phyloP scores from a whole-genome alignment of 1,140 invertebrate genomes.

The Proctacanthus coquilletti region DNA sequence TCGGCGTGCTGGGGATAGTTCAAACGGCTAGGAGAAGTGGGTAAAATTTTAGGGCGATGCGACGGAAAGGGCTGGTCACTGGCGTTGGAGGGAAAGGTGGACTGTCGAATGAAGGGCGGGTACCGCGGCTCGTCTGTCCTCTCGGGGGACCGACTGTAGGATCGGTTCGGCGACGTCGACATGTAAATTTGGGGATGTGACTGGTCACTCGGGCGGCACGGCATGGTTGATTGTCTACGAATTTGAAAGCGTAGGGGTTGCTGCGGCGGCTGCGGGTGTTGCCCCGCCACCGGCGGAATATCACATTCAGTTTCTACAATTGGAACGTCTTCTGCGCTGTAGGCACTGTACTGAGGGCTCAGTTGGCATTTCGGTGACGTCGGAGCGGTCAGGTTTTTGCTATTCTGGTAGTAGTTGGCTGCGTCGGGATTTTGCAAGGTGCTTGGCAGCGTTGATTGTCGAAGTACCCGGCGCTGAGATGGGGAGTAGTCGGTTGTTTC shows the following conservation, averaged over 20 bases:
- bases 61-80: conserved; percentile 7
- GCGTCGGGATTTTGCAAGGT: conserved; percentile 12
- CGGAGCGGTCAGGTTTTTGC: conserved; percentile 22
- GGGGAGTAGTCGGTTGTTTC: conserved; percentile 3
- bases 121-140: conserved; percentile 16
- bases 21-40: conserved; percentile 12
- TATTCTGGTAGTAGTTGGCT: conserved; percentile 23
- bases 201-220: conserved; percentile 20
- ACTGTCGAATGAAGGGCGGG: conserved; percentile 27
- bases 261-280: conserved; percentile 11
- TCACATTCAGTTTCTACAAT: conserved; percentile 23
- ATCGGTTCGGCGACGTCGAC: conserved; percentile 27
- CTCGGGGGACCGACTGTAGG: conserved; percentile 27
- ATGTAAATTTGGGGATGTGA: conserved; percentile 16
- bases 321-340: conserved; percentile 24
- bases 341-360: conserved; percentile 25
- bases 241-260: conserved; percentile 16
- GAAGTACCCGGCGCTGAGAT: conserved; percentile 20
- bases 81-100: conserved; percentile 20
- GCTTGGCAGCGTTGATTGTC: conserved; percentile 26
- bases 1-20: neutral
- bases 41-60: conserved; percentile 23
- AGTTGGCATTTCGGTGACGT: conserved; percentile 27
- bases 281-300: conserved; percentile 8
- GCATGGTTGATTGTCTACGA: conserved; percentile 27